phyloP scores from a whole-genome alignment of 1,140 invertebrate species.

The Trichogramma pretiosum region DNA sequence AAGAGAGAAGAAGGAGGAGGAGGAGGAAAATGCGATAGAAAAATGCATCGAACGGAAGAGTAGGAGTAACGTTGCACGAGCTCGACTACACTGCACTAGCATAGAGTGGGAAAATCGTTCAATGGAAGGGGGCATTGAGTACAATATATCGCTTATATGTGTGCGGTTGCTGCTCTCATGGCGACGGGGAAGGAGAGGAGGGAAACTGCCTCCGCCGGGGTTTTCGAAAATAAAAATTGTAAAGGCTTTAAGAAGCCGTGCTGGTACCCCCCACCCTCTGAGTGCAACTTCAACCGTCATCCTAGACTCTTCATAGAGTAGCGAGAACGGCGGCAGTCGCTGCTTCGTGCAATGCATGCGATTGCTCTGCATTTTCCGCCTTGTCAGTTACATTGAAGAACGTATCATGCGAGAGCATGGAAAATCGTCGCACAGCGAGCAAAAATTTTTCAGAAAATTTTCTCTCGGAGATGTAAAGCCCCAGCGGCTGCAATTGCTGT shows the following conservation, averaged over 20 bases:
- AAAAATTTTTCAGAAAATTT: too few species aligned
- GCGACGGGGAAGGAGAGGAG: slow-evolving; percentile 22
- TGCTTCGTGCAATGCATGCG: too few species aligned
- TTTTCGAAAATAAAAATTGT: slow-evolving; percentile 46
- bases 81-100: too few species aligned
- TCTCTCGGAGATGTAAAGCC: too few species aligned
- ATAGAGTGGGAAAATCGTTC: slow-evolving; percentile 17
- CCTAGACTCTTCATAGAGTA: slow-evolving; percentile 39
- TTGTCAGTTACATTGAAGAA: too few species aligned
- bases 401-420: too few species aligned
- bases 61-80: slow-evolving; percentile 16
- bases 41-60: slow-evolving; percentile 15
- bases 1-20: slow-evolving; percentile 14
- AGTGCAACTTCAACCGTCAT: slow-evolving; percentile 31
- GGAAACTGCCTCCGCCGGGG: slow-evolving; percentile 26
- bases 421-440: too few species aligned
- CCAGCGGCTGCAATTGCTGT: too few species aligned
- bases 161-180: slow-evolving; percentile 11
- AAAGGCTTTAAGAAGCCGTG: slow-evolving; percentile 44
- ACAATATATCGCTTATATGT: slow-evolving; percentile 17
- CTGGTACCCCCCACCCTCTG: slow-evolving; percentile 37
- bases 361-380: slow-evolving; percentile 25
- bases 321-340: too few species aligned
- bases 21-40: slow-evolving; percentile 13
- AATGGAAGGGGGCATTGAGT: slow-evolving; percentile 10